Base-by-base conservation (phyloP, 2,888 invertebrate species). In the Schizaphis graminum region DNA sequence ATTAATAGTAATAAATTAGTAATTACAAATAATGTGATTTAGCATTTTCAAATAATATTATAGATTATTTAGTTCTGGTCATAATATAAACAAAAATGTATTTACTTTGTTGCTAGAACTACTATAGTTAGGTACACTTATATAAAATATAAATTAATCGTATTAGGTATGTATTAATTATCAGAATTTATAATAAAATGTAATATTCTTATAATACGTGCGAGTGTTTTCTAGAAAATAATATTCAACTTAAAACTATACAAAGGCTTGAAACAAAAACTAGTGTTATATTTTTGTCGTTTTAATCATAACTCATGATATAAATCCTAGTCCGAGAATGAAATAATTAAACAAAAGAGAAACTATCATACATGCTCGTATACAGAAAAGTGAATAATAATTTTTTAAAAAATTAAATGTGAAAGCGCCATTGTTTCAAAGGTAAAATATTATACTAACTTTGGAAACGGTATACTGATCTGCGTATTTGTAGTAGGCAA, bases 401-500 rank as follows among this genome's bases (percentile, higher is more conserved):
- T 91, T 53, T 53, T 89, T 91, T 84, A 53, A 77, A 84, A 91
- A 91, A 91, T 41, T 53, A 26, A 56, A 84, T 56, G 28, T 41
- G 28, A 84, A 57, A 28, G 53, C 44, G 41, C 61, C 24, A 86
- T 86, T 86, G 91, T 91, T 86, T 91, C 57, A 47, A 86, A 91
- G 57, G 86, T 57, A 91, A 85, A 91, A 86, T 61, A 91, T 57
- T 44, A 86, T 85, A 57, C 47, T 57, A 91, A 86, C 86, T 91
- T 86, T 86, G 7, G 35, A 86, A 91, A 91, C 13, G 91, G 56
- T 85, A 47, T 85, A 91, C 84, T 35, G 86, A 35, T 24, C 85
- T 26, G 86, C 57, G 91, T 26, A 35, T 41, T 85, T 44, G 85
- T 61, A 84, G 77, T 91, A 90, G 89, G 44, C 21, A 90, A 77